Evolutionary conservation across 1,140 invertebrate genomes (phyloP).

Genomic region (Drosophila bipectinata): DNA sequence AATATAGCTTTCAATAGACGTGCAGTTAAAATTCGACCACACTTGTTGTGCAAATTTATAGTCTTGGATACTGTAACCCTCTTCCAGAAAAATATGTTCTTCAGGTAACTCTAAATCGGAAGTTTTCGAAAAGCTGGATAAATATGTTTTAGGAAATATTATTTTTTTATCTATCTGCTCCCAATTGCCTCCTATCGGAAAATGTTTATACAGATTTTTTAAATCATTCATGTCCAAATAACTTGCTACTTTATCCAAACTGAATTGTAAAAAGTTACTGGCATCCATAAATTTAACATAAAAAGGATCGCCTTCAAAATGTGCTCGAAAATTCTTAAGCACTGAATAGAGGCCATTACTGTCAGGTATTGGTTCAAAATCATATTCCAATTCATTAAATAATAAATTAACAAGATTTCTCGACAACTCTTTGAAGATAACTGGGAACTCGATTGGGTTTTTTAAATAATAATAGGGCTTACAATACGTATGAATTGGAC

Average conservation of each 20-base stretch:
- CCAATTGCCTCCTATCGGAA: neutral
- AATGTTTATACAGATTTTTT: neutral
- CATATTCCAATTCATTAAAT: neutral
- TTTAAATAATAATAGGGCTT: neutral
- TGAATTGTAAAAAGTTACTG: neutral
- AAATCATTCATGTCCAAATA: neutral
- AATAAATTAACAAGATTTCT: conserved; percentile 4
- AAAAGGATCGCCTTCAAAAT: neutral
- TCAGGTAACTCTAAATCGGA: neutral
- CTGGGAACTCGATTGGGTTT: conserved; percentile 1
- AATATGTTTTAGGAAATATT: neutral
- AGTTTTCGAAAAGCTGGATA: neutral
- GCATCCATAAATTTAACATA: neutral
- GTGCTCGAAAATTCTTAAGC: neutral
- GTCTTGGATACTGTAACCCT: neutral
- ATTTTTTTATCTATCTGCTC: neutral
- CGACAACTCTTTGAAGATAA: conserved; percentile 11
- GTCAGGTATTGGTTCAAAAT: neutral
- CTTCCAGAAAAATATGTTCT: neutral
- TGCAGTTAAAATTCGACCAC: conserved; percentile 2
- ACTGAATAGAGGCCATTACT: neutral
- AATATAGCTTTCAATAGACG: neutral
- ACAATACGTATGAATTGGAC: conserved; percentile 1
- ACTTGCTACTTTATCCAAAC: neutral
- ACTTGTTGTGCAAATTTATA: neutral